Conservation (phyloP, 2,888 invertebrate species). For the Helobdella robusta region DNA sequence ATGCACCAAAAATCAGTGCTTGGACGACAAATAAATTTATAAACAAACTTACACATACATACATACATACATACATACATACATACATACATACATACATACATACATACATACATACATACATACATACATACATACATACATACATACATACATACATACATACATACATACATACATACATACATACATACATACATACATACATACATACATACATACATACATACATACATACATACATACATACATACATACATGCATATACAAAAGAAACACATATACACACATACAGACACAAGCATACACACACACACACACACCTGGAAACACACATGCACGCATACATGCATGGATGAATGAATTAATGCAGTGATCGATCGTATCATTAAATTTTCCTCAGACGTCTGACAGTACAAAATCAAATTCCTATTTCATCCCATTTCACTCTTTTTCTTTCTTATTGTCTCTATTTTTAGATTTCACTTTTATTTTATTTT, state of each 20-base stretch:
- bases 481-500: too few species aligned
- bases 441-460: too few species aligned
- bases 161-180: conserved; percentile 2
- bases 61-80: conserved; percentile 2
- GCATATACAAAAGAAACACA: neutral
- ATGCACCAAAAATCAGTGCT: too few species aligned
- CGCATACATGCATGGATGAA: conserved; percentile 3
- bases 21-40: neutral
- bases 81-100: conserved; percentile 2
- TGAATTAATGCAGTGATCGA: too few species aligned
- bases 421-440: too few species aligned
- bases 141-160: conserved; percentile 2
- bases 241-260: conserved; percentile 2
- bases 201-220: conserved; percentile 2
- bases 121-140: conserved; percentile 2
- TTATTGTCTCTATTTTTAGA: too few species aligned
- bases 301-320: neutral
- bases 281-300: conserved; percentile 2
- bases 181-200: conserved; percentile 2
- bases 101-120: conserved; percentile 2
- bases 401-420: too few species aligned
- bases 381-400: too few species aligned
- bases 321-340: neutral
- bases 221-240: conserved; percentile 2
- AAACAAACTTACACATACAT: neutral